Base-by-base conservation (phyloP, 2,113 vertebrate genomes). In the Nycticorax nycticorax region DNA sequence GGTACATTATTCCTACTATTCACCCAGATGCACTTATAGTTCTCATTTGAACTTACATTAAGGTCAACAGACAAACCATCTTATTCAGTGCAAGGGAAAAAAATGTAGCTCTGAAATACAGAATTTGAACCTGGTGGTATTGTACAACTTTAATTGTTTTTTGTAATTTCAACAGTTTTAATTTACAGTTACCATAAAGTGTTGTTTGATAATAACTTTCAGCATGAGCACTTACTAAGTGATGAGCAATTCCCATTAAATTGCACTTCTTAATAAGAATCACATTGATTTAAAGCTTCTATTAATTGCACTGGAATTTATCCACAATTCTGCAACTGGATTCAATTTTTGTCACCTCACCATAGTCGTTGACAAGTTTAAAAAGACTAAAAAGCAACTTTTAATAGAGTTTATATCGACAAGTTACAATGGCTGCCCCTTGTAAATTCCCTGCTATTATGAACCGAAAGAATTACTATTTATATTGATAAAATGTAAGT, bases 191-290 rank as follows among this genome's bases (percentile, higher is more conserved):
- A 89, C 6, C 37, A 75, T 78, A 20, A 95, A 87, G 11, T 76
- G 33, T 24, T 77, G 10, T 47, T 84, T 84, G 43, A 78, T 77
- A 93, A 12, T 59, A 94, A n/a, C 69, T 89, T 95, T 85, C 89
- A 68, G 52, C 56, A 82, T 39, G 76, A 92, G 74, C 37, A 39
- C 64, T 59, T 77, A 80, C 4, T 56, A 85, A 88, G 37, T 52
- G 77, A 94, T 32, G 4, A 94, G 75, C 28, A 72, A 88, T 76
- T 79, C 85, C n/a, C 66, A 93, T 48, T 88, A 88, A 95, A 95
- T 41, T 76, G 39, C 8, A 48, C 45, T 67, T 71, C 50, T 78
- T 71, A 78, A n/a, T 50, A 96, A 88, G 39, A 85, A 79, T 55
- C 75, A 88, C 11, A 22, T 48, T 78, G 53, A 92, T 48, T 75